These are phyloP conservation scores for Micromussa lordhowensis DNA, from an alignment of 92 coral and sea anemone species.

Conservation along the genomic window DNA sequence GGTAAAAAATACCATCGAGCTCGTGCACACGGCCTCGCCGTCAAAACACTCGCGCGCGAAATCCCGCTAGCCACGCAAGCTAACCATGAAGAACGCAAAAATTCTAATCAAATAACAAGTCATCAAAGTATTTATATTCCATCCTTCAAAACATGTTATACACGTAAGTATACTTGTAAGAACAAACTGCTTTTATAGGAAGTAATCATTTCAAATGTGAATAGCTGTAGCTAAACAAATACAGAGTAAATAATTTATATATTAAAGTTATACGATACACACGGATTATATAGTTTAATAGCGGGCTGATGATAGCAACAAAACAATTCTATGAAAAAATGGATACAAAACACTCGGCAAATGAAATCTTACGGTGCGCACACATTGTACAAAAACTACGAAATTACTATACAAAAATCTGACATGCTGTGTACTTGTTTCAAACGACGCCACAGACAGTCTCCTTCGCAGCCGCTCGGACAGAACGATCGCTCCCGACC, in stretches of 20 bases:
- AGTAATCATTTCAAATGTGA: neutral
- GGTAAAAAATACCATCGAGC: no score
- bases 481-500: no score
- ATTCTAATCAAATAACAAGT: neutral
- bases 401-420: no score
- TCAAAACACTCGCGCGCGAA: no score
- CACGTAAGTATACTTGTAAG: neutral
- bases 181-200: neutral
- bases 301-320: neutral
- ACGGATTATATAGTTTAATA: neutral
- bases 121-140: neutral
- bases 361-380: no score
- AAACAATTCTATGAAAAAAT: neutral
- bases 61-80: no score
- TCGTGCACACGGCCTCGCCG: no score
- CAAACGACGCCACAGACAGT: no score
- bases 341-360: neutral
- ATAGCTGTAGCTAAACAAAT: neutral
- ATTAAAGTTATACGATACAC: neutral
- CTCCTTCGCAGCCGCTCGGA: no score
- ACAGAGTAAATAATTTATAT: neutral
- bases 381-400: neutral
- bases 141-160: neutral
- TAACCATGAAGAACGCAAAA: neutral
- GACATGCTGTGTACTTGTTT: no score